phyloP scores from a whole-genome alignment of 2,113 vertebrate species.

The Seriola dumerili region DNA sequence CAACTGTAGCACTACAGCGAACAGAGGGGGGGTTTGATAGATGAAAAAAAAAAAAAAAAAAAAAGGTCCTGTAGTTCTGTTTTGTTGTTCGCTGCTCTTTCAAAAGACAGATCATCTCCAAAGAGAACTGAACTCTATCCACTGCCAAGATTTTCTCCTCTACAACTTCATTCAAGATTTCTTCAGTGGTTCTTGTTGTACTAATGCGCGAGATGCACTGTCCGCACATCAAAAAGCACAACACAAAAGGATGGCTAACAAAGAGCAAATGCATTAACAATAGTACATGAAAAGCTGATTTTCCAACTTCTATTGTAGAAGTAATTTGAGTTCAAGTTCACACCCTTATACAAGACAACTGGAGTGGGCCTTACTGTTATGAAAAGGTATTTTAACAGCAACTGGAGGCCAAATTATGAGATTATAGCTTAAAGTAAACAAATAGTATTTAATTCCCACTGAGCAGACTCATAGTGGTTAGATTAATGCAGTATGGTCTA shows the following conservation, averaged over 20 bases:
- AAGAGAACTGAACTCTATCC: conserved; percentile 45
- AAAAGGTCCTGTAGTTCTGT: not conserved
- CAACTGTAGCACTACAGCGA: conserved; percentile 64
- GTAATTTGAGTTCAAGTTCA: conserved; percentile 37
- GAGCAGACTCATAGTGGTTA: conserved; percentile 4
- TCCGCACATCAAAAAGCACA: conserved; percentile 4
- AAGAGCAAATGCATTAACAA: conserved; percentile 25
- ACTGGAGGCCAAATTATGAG: conserved; percentile 47
- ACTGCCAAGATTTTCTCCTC: conserved; percentile 34
- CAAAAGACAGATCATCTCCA: conserved; percentile 52
- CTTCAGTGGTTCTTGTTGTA: not conserved
- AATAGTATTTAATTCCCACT: conserved; percentile 20
- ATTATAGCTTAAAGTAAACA: conserved; percentile 45
- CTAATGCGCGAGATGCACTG: conserved; percentile 15
- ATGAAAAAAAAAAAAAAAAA: conserved; percentile 65
- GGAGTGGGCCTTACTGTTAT: conserved; percentile 27
- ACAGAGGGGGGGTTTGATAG: conserved; percentile 69
- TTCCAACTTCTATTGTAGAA: conserved; percentile 12
- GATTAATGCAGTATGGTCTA: conserved; percentile 41
- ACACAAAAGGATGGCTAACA: conserved; percentile 11
- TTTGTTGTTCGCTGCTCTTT: conserved; percentile 31
- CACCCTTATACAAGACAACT: conserved; percentile 7
- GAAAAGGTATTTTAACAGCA: conserved; percentile 32
- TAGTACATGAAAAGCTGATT: conserved; percentile 13
- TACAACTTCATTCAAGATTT: conserved; percentile 52